phyloP scores from a whole-genome alignment of 2,113 vertebrate species.

The Labeo catla region DNA sequence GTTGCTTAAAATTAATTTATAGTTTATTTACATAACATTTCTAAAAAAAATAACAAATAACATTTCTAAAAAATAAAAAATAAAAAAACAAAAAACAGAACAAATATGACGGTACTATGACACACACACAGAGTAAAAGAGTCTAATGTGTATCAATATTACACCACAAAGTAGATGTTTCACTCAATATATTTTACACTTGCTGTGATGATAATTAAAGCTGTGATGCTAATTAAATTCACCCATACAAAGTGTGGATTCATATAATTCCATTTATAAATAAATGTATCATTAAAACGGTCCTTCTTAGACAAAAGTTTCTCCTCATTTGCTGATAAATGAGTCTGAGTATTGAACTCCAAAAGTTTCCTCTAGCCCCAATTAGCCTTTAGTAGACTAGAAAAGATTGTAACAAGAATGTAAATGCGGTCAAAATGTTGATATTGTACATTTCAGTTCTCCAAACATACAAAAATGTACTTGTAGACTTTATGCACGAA shows the following conservation, averaged over 20 bases:
- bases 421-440: not conserved
- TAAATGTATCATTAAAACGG: not conserved
- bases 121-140: too few relatives aligned
- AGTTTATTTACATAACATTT: too few relatives aligned
- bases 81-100: too few relatives aligned
- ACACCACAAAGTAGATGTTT: too few relatives aligned
- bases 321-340: not conserved
- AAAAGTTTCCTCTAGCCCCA: not conserved
- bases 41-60: too few relatives aligned
- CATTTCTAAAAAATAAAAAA: too few relatives aligned
- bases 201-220: too few relatives aligned
- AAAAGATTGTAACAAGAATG: not conserved
- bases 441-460: not conserved
- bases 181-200: too few relatives aligned
- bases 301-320: not conserved
- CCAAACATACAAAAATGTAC: not conserved
- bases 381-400: not conserved
- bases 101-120: too few relatives aligned
- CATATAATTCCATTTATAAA: not conserved
- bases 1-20: too few relatives aligned
- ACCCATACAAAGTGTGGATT: not conserved
- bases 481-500: not conserved
- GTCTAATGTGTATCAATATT: too few relatives aligned
- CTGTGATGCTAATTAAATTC: not conserved
- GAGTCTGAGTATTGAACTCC: not conserved